Evolutionary conservation across 2,888 invertebrate genomes (phyloP), one percentile per base, ranked within the genome.

Genomic region (Drosophila tripunctata): DNA sequence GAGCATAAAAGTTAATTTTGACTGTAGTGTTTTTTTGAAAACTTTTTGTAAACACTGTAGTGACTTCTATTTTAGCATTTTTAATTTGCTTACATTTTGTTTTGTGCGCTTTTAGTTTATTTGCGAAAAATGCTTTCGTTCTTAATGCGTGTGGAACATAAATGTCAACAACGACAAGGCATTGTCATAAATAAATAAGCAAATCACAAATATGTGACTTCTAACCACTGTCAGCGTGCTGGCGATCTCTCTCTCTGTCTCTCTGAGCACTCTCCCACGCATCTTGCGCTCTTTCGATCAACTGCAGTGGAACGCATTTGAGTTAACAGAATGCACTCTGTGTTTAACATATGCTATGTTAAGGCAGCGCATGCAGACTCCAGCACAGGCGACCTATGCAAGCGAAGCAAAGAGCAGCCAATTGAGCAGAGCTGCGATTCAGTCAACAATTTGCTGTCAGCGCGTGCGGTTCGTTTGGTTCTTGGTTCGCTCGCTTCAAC

Each of bases 351-450:
- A 75, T 69, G 38, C 35, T 30, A 56, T 60, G 61, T 21, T 50
- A 1, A 31, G 8, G 27, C 31, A 27, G 27, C n/a, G 4, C 12
- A 35, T 17, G 41, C 52, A 58, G 55, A 63, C 48, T 66, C 64
- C 62, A 66, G 60, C 35, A 47, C 12, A 44, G 14, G 31, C 21
- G 22, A 14, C 14, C 15, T 17, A 35, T 35, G 15, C 14, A 40
- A 66, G 60, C 61, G 65, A 84, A 76, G 76, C 82, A 79, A 89
- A 81, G 88, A 90, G 87, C 86, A 88, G 87, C 73, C 80, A 19
- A 80, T 70, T 66, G 68, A 67, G 71, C 66, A 75, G 85, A 78
- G 52, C 60, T 47, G 62, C 38, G 58, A 55, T 66, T 84, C 81
- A 84, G 81, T 87, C 60, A 73, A 80, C 75, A 77, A 67, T 71